Evolutionary conservation across 2,888 invertebrate species (phyloP).

Genomic region (Carcina quercana): DNA sequence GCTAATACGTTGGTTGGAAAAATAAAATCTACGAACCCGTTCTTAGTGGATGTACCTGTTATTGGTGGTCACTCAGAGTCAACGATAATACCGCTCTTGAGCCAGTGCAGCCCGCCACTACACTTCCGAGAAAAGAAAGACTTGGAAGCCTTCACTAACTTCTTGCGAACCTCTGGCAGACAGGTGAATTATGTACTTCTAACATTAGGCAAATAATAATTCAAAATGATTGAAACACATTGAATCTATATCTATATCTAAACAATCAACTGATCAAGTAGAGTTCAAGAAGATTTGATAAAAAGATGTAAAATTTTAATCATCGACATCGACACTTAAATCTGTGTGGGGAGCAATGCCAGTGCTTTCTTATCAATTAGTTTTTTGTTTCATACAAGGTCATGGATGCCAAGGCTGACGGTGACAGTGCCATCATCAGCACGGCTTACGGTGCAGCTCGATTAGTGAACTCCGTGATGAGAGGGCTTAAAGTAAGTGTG

Average conservation of each 20-base stretch:
- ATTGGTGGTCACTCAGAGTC: slow-evolving; percentile 95
- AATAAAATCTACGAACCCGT: slow-evolving; percentile 86
- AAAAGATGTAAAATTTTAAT: no score
- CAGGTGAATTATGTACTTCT: no score
- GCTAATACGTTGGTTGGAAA: slow-evolving; percentile 93
- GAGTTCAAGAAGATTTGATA: no score
- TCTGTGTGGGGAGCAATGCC: no score
- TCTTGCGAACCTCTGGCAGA: slow-evolving; percentile 97
- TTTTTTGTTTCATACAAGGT: no score
- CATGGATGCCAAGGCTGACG: slow-evolving; percentile 94
- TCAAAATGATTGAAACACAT: no score
- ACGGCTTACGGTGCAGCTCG: slow-evolving; percentile 92
- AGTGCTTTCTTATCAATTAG: no score
- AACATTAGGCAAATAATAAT: no score
- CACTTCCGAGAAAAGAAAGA: slow-evolving; percentile 70
- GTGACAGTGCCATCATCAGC: slow-evolving; percentile 94
- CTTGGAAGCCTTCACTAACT: slow-evolving; percentile 84
- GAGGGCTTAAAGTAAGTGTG: slow-evolving; percentile 75
- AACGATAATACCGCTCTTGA: slow-evolving; percentile 94
- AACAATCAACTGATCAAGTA: no score
- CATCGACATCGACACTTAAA: no score
- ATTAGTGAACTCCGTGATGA: slow-evolving; percentile 86
- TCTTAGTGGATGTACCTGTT: slow-evolving; percentile 87
- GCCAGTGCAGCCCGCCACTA: slow-evolving; percentile 78
- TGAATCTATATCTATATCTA: no score